Evolutionary conservation across 2,113 vertebrate species (phyloP).

Genomic region (Rhabdomys dilectus): DNA sequence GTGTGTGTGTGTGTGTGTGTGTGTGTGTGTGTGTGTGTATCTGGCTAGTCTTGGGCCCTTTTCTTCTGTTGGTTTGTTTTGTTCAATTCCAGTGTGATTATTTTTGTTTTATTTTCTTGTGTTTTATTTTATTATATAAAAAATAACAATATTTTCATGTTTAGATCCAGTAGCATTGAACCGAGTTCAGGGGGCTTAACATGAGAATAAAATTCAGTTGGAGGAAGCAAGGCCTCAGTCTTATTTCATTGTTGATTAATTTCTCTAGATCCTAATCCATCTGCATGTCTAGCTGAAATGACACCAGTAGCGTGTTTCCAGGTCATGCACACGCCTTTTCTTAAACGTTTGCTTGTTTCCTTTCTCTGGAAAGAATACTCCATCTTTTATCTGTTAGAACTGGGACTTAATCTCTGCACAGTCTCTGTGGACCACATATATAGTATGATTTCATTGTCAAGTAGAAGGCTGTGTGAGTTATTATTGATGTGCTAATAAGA

Average conservation of each 20-base stretch:
- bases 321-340: neutral
- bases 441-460: neutral
- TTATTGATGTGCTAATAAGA: neutral
- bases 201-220: neutral
- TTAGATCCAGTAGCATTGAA: neutral
- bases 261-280: neutral
- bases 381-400: neutral
- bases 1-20: no score
- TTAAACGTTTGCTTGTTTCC: neutral
- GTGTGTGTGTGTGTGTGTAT: no score
- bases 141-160: constrained; percentile 26
- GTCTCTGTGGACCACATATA: neutral
- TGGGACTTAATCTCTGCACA: neutral
- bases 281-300: neutral
- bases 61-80: neutral
- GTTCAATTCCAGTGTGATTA: neutral
- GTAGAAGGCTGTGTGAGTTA: neutral
- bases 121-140: neutral
- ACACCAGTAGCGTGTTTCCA: neutral
- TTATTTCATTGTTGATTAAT: neutral
- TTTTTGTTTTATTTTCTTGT: neutral
- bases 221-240: neutral
- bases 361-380: neutral
- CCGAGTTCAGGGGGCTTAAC: neutral
- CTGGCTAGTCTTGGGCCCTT: neutral